Base-by-base conservation (phyloP, 2,113 vertebrate genomes). In the Corapipo altera region DNA sequence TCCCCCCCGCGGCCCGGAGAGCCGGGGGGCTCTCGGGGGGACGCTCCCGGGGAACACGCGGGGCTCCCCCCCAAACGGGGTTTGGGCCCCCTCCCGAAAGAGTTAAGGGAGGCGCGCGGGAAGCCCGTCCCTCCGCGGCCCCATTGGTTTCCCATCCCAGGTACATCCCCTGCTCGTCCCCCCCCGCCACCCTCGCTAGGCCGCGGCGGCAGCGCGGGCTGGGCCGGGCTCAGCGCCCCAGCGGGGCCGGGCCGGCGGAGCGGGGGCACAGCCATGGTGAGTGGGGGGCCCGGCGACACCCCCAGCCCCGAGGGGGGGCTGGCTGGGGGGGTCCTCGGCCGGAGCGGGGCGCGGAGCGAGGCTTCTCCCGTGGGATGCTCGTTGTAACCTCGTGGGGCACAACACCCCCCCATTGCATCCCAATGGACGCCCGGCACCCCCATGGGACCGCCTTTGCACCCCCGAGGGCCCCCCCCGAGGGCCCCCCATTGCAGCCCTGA, bases 71-170 rank as follows among this genome's bases (percentile, higher is more conserved):
- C 39, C 27, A 14, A 16, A 8, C 2, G 20, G 48, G 43, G 23
- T 8, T 17, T 0, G 35, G 48, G 64, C 5, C 46, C 46, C 49
- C 72, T 77, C 72, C 72, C 72, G 94, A 92, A 95, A 79, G 94
- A 89, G 92, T 95, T 95, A 95, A 95, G n/a, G 67, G 41, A 37
- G 76, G 55, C 66, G 66, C 14, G 55, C 35, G 76, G 33, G 62
- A 89, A 66, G 94, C 57, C 92, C 89, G 89, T 61, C 94, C 94
- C 94, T 46, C 91, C 66, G 62, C 28, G 89, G 94, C 76, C 85
- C 88, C 92, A 94, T 93, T 83, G 94, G 92, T 55, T 74, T 62
- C 88, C 66, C 77, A 75, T 7, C 92, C 51, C 94, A 94, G 94
- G 89, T 94, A 79, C 92, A 91, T 59, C 91, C 94, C 74, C 30